Percentiles rank a stretch among this genome's conserved stretches.
Conservation (phyloP, 2,113 vertebrate genomes). For the Microtus montanus region DNA sequence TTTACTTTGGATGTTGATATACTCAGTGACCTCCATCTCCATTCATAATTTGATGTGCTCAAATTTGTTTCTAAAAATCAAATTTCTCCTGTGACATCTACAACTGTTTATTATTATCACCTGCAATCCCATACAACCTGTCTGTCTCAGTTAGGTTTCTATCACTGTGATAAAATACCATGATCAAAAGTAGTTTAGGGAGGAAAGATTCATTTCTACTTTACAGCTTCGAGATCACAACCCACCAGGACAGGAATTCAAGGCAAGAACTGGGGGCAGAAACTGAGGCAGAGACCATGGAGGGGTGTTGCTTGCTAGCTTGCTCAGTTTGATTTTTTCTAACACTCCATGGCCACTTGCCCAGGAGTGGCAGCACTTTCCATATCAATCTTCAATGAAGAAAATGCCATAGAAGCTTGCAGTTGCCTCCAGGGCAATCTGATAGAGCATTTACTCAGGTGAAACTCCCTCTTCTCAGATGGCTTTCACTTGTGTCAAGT, state of each 20-base stretch:
- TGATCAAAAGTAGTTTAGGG: not conserved
- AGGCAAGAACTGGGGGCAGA: not conserved
- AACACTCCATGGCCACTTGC: not conserved
- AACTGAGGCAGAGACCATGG: not conserved
- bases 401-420: not conserved
- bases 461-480: not conserved
- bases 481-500: not conserved
- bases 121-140: not conserved
- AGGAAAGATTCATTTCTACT: not conserved
- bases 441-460: not conserved
- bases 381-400: not conserved
- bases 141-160: not conserved
- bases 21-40: not conserved
- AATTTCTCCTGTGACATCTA: not conserved
- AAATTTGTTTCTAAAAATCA: constrained; percentile 1
- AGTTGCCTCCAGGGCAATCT: not conserved
- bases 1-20: not conserved
- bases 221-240: not conserved
- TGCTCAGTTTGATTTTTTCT: not conserved
- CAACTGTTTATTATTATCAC: not conserved
- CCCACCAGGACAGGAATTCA: not conserved
- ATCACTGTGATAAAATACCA: not conserved
- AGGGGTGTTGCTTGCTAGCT: not conserved
- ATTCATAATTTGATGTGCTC: not conserved
- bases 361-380: not conserved